Evolutionary conservation across 2,797 vertebrate species (phyloP), one percentile per base, ranked within the genome.

Genomic region (Tadarida brasiliensis): DNA sequence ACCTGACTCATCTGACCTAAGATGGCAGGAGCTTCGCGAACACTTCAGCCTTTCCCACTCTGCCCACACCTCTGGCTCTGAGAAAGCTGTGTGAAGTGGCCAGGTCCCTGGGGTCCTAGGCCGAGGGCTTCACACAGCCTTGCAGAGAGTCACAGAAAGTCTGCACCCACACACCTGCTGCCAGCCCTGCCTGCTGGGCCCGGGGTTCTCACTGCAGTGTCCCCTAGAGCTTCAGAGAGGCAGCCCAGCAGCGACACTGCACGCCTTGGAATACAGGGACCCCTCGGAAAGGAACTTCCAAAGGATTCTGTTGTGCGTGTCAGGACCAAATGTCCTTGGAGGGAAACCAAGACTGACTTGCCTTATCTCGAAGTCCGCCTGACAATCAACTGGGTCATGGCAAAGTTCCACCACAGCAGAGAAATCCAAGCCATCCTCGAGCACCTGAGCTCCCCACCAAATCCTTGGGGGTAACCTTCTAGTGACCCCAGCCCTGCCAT

Each of bases 301-400:
- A 57, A 77, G 44, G 73, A 87, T 92, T 83, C 88, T 85, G 87
- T 88, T 87, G 59, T 81, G 70, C 67, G 35, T 51, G 91, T 95
- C 68, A 59, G 96, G 57, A 97, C 88, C 83, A 19, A 95, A 95
- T 93, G 94, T 95, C 91, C 96, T 82, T 96, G 95, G 97, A 96
- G 77, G 57, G 44, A 33, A 59, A 77, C 95, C 97, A 97, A 96
- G 84, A 95, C 85, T 76, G 92, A 96, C 96, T 95, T 89, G 95
- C 87, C 88, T 97, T 93, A 96, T 97, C 96, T 92, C 85, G 80
- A 97, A 73, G 87, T 65, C 26, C 14, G 26, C 56, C 73, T 68
- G 83, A 80, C 5, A 47, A 16, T 91, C 83, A 85, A 3, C 74
- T 57, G 51, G 68, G 89, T 80, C 76, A 44, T 74, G 80, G 91